Percentiles rank a stretch among this genome's conserved stretches.
Conservation (phyloP, 1,140 invertebrate species). For the Drosophila obscura region DNA sequence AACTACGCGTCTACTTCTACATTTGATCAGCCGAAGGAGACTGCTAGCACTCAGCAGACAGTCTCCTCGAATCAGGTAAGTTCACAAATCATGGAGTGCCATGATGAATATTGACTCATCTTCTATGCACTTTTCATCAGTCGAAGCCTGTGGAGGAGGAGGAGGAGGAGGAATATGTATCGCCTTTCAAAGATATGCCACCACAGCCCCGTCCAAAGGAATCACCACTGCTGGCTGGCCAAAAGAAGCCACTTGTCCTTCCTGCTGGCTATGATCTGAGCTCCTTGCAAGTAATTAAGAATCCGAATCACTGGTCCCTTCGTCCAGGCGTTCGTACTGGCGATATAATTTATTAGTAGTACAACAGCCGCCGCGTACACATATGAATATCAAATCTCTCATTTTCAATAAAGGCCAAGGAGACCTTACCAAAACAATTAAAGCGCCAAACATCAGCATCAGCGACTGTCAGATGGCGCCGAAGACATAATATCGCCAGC, state of each 20-base stretch:
- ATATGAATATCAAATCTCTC: not conserved
- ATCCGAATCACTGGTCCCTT: slow-evolving; percentile 59
- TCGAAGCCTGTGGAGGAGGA: not conserved
- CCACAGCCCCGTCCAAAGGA: not conserved
- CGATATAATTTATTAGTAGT: slow-evolving; percentile 4
- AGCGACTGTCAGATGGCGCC: slow-evolving; percentile 41
- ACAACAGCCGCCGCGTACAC: not conserved
- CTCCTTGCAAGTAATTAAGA: slow-evolving; percentile 25
- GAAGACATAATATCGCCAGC: slow-evolving; percentile 73
- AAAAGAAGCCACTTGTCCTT: slow-evolving; percentile 14
- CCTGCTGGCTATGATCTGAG: slow-evolving; percentile 55
- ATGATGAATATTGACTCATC: no score
- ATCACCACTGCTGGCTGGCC: not conserved
- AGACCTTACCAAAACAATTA: slow-evolving; percentile 24
- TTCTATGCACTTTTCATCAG: no score
- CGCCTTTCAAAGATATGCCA: slow-evolving; percentile 36
- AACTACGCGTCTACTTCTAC: no score
- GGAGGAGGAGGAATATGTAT: slow-evolving; percentile 32
- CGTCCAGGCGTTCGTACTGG: slow-evolving; percentile 33
- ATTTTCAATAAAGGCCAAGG: slow-evolving; percentile 22
- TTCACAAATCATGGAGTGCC: no score
- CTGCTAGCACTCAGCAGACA: no score
- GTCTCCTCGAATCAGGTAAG: no score
- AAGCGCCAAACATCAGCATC: slow-evolving; percentile 14
- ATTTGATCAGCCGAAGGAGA: not conserved